These are phyloP conservation scores for Xestia ashworthii DNA, from an alignment of 2,888 invertebrate species.

Conservation along the genomic window DNA sequence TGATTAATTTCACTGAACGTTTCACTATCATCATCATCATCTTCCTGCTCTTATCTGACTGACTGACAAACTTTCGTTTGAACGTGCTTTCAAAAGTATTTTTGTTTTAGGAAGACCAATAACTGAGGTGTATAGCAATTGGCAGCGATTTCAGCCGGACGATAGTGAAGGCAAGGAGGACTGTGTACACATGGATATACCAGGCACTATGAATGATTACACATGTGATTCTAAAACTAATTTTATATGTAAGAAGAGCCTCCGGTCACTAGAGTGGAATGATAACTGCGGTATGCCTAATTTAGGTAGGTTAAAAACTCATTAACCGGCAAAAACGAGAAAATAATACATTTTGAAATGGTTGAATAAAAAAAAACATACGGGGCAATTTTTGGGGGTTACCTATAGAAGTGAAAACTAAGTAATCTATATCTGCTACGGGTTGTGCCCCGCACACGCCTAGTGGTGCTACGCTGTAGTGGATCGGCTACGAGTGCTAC, in stretches of 20 bases:
- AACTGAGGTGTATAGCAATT: slow-evolving; percentile 6
- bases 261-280: slow-evolving; percentile 77
- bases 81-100: neutral
- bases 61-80: neutral
- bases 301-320: slow-evolving; percentile 66
- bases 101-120: slow-evolving; percentile 8
- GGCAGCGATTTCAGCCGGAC: slow-evolving; percentile 47
- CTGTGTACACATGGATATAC: slow-evolving; percentile 69
- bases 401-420: too few relatives aligned
- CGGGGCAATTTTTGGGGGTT: too few relatives aligned
- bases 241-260: slow-evolving; percentile 80
- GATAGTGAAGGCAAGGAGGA: slow-evolving; percentile 68
- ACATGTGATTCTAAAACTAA: slow-evolving; percentile 71
- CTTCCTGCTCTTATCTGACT: neutral
- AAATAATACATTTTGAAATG: too few relatives aligned
- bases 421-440: too few relatives aligned
- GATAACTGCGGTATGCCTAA: slow-evolving; percentile 76
- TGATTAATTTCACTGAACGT: neutral
- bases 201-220: slow-evolving; percentile 75
- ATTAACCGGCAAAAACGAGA: too few relatives aligned
- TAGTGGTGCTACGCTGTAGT: too few relatives aligned
- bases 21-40: neutral
- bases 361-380: too few relatives aligned
- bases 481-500: too few relatives aligned
- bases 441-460: too few relatives aligned